Base-by-base conservation (phyloP, 2,797 vertebrate genomes). In the Crocodylus rhombifer region DNA sequence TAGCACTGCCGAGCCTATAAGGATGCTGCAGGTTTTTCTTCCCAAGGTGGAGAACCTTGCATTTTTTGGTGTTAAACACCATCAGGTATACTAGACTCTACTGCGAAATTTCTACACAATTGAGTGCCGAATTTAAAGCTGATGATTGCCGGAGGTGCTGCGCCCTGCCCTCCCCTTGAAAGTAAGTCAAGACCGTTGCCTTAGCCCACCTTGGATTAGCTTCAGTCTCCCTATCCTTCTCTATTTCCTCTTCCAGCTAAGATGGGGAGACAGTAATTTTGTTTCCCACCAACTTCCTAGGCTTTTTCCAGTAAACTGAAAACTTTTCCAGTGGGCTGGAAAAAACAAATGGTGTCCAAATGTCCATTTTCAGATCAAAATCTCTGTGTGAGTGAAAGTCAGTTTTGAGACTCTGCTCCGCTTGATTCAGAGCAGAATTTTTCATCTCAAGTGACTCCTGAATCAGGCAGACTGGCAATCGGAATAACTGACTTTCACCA, bases 271-370 rank as follows among this genome's bases (percentile, higher is more conserved):
- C 77, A 33, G 80, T 11, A 3, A 5, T 80, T 92, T 55, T 3
- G 18, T 84, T 91, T 88, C 80, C 64, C 64, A 80, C 61, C 15
- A 80, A 78, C 30, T 86, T 92, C 20, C n/a, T n/a, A 23, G 63
- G 69, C 26, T 80, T 86, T 87, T 77, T 93, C 17, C 33, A 86
- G 84, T 55, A 42, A 25, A 93, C 82, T 26, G 6, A 76, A 86
- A 93, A 80, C 57, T 65, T 11, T 64, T 81, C 4, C 58, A 63
- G 76, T 74, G 7, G n/a, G 84, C 91, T 79, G 30, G 14, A 33
- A 80, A 80, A 90, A 64, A 12, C 6, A 25, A 36, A 13, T 58
- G 26, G 5, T 36, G 51, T 88, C n/a, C 80, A 73, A 82, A 67
- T 0, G 0, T 73, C 63, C 36, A 26, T 86, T 87, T 8, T 82